These are phyloP conservation scores for Labroides dimidiatus DNA, from an alignment of 2,797 vertebrate species.

Conservation along the genomic window DNA sequence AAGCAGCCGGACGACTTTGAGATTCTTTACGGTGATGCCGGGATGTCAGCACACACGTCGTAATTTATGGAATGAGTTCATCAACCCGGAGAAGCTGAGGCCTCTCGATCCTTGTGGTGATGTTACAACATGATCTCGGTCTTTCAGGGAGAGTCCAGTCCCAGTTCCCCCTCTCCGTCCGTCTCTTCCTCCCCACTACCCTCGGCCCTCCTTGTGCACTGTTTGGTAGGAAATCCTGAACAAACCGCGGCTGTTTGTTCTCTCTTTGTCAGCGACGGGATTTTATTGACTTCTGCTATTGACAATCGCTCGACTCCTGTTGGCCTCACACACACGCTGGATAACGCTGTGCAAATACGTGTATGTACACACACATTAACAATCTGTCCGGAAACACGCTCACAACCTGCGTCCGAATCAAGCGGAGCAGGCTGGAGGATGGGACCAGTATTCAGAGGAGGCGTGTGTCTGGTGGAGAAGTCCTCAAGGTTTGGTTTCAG, in stretches of 20 bases:
- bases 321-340: slow-evolving; percentile 83
- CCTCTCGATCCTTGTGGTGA: not conserved
- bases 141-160: slow-evolving; percentile 34
- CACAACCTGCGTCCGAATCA: slow-evolving; percentile 44
- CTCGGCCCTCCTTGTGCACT: slow-evolving; percentile 69
- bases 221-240: slow-evolving; percentile 90
- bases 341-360: slow-evolving; percentile 88
- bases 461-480: not conserved
- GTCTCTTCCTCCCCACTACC: slow-evolving; percentile 46
- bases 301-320: slow-evolving; percentile 84
- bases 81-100: not conserved
- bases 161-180: slow-evolving; percentile 27
- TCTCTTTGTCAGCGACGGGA: slow-evolving; percentile 83
- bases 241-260: slow-evolving; percentile 87
- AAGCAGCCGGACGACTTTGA: slow-evolving; percentile 1
- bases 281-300: slow-evolving; percentile 89
- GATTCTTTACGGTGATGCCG: slow-evolving; percentile 26
- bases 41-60: slow-evolving; percentile 17
- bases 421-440: slow-evolving; percentile 7
- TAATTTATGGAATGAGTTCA: slow-evolving; percentile 17
- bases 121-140: slow-evolving; percentile 7
- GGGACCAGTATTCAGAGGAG: not conserved
- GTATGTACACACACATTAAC: slow-evolving; percentile 80
- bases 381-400: slow-evolving; percentile 62
- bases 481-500: not conserved